phyloP scores from a whole-genome alignment of 2,797 vertebrate genomes.

The Anguilla marmorata region DNA sequence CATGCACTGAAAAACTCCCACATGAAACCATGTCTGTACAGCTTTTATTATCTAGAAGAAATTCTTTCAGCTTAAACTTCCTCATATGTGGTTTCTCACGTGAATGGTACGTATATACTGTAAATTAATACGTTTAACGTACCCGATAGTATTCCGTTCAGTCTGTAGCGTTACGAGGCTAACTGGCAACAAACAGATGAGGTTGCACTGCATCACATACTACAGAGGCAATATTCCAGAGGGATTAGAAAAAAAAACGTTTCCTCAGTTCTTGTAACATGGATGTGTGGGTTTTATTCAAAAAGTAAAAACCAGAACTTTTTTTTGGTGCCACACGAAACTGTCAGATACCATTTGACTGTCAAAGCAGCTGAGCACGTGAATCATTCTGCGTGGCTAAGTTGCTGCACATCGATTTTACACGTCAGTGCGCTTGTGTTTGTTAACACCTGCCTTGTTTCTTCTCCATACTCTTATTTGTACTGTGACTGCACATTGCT shows the following conservation, averaged over 20 bases:
- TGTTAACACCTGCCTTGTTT: neutral
- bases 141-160: neutral
- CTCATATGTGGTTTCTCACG: neutral
- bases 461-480: neutral
- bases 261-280: neutral
- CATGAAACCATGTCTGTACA: neutral
- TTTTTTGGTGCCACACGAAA: neutral
- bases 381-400: neutral
- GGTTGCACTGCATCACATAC: neutral
- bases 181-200: neutral
- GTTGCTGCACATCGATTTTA: neutral
- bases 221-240: neutral
- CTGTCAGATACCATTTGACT: neutral
- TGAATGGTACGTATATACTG: neutral
- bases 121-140: neutral
- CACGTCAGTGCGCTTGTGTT: neutral
- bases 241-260: neutral
- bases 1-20: constrained; percentile 23
- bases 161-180: neutral
- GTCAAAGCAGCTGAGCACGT: neutral
- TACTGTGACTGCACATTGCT: neutral
- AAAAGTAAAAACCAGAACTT: neutral
- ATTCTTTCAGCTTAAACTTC: neutral
- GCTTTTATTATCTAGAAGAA: neutral
- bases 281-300: neutral